Evolutionary conservation across 2,888 invertebrate species (phyloP).

Genomic region (Habrosyne pyritoides): DNA sequence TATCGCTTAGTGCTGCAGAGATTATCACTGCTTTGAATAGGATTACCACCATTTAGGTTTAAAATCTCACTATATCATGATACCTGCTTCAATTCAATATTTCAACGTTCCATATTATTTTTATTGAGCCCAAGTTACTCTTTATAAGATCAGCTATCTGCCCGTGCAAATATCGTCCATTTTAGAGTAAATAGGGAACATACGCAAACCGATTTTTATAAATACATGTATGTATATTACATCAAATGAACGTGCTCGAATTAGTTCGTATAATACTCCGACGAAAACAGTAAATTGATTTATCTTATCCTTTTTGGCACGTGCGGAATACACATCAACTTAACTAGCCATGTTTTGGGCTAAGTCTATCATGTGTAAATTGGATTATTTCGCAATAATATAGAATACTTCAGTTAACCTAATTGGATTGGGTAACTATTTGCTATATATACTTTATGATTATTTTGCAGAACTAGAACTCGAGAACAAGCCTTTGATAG

Average conservation of each 20-base stretch:
- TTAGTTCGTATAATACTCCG: too few species aligned
- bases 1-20: neutral
- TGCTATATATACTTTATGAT: too few species aligned
- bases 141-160: too few species aligned
- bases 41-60: neutral
- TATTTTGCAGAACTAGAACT: neutral
- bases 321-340: constrained; percentile 23
- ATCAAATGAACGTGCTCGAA: too few species aligned
- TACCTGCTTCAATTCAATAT: neutral
- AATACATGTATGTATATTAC: too few species aligned
- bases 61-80: neutral
- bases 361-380: constrained; percentile 34
- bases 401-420: constrained; percentile 17
- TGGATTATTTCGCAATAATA: constrained; percentile 40
- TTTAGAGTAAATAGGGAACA: too few species aligned
- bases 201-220: too few species aligned
- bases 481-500: too few species aligned
- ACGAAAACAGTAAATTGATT: constrained; percentile 5
- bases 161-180: too few species aligned
- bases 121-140: too few species aligned
- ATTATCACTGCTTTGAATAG: neutral
- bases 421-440: neutral
- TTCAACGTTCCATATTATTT: too few species aligned
- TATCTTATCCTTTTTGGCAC: constrained; percentile 6
- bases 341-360: constrained; percentile 18